Percentiles rank a stretch among this genome's conserved stretches.
phyloP scores from a whole-genome alignment of 2,797 vertebrate species.

The Thalassophryne amazonica region DNA sequence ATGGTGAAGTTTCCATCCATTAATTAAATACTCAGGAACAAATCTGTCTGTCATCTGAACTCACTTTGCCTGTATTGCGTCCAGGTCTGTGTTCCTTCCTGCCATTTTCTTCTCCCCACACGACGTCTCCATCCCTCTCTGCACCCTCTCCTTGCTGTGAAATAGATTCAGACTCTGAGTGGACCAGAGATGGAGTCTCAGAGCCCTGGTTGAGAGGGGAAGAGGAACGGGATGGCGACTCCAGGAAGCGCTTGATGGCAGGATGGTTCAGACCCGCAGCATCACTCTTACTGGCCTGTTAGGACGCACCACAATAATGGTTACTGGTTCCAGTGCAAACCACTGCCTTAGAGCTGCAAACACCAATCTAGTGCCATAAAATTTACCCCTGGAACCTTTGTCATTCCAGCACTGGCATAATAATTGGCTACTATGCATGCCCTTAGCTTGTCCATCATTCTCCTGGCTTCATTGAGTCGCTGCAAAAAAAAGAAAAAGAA shows the following conservation, averaged over 20 bases:
- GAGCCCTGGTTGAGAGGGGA: conserved; percentile 96
- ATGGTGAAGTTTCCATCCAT: not conserved
- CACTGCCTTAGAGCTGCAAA: not conserved
- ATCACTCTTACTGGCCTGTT: conserved; percentile 86
- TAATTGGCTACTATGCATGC: conserved; percentile 98
- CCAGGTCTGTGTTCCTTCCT: conserved; percentile 80
- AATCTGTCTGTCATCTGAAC: not conserved
- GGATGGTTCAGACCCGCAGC: conserved; percentile 92
- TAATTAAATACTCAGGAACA: not conserved
- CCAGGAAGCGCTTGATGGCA: conserved; percentile 93
- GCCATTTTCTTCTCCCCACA: conserved; percentile 78
- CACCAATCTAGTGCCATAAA: no score
- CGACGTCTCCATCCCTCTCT: conserved; percentile 83
- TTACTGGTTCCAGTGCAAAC: not conserved
- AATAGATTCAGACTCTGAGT: conserved; percentile 92
- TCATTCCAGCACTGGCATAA: conserved; percentile 89
- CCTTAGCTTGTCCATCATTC: conserved; percentile 99
- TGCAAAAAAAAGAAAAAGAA: conserved; percentile 52
- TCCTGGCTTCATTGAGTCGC: conserved; percentile 94
- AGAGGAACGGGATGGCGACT: conserved; percentile 93
- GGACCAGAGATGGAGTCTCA: conserved; percentile 89
- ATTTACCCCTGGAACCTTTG: conserved; percentile 90
- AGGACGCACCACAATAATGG: conserved; percentile 11
- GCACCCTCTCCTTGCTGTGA: conserved; percentile 89
- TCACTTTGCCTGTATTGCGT: conserved; percentile 84